Evolutionary conservation across 1,140 invertebrate species (phyloP), one percentile per base, ranked within the genome.

Genomic region (Phymastichus coffea): DNA sequence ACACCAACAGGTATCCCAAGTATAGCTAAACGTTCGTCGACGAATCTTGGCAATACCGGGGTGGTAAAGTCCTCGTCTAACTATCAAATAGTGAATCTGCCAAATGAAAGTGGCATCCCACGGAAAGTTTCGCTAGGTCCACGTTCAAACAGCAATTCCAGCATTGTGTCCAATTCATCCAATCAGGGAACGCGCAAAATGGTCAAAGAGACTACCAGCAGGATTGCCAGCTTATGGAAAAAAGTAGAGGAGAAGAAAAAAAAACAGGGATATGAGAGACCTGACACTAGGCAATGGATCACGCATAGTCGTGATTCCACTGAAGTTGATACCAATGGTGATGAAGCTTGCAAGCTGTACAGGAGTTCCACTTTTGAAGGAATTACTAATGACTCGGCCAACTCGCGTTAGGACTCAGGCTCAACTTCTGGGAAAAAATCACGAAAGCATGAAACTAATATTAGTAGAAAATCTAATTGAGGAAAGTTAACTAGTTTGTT

Each of bases 161-260:
- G 85, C 70, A 78, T 89, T 54, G 84, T 86, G 63, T 85, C 84
- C 0, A 80, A 79, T 30, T 71, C 81, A 12, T 82, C 76, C 17
- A 65, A 58, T 60, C 60, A 76, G 74, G 66, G 81, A 64, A 72
- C 78, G 30, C 79, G 79, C 22, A 76, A 76, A 22, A 67, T 76
- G 4, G 80, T 86, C 12, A 88, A 88, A 68, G 88, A 91, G 61
- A 86, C 91, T 1, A 87, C 89, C 2, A 94, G 92, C 73, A 93
- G 93, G 73, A 94, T 95, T 37, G 91, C 93, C 1, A 90, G 84
- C 69, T 80, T 96, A 12, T 95, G 93, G 93, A 95, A 93, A 66
- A 88, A 86, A 67, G 88, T 90, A 2, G 90, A 93, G 68, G 87
- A 92, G 30, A 86, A 77, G n/a, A 87, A 86, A 41, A 86, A 82